Evolutionary conservation across 2,888 invertebrate species (phyloP).

Genomic region (Cepaea hortensis): DNA sequence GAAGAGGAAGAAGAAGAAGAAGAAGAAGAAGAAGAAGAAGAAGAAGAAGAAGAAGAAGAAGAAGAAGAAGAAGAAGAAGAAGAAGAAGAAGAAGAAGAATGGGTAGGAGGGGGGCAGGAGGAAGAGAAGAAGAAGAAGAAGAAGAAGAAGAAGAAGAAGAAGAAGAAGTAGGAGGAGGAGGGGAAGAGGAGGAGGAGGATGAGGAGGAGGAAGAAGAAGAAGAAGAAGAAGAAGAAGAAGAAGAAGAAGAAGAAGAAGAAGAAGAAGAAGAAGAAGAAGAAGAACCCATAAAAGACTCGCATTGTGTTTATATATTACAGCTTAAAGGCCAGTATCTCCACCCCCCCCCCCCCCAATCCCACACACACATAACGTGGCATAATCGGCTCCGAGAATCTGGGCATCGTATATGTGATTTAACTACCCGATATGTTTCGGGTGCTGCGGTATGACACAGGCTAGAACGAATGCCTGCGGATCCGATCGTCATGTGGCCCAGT

Average conservation of each 20-base stretch:
- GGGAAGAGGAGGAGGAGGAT: not conserved
- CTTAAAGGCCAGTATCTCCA: too few relatives aligned
- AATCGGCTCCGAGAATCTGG: too few relatives aligned
- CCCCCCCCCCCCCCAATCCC: too few relatives aligned
- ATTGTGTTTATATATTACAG: too few relatives aligned
- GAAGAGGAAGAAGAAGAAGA: not conserved
- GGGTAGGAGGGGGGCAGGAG: too few relatives aligned
- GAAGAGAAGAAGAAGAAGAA: not conserved
- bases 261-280: not conserved
- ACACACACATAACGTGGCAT: too few relatives aligned
- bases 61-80: constrained; percentile 17
- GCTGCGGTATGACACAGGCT: too few relatives aligned
- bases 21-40: constrained; percentile 7
- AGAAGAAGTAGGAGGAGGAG: not conserved
- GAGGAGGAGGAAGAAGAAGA: not conserved
- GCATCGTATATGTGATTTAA: too few relatives aligned
- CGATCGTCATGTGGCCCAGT: too few relatives aligned
- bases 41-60: constrained; percentile 10
- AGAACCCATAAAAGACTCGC: too few relatives aligned
- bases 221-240: constrained; percentile 6
- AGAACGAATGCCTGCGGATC: too few relatives aligned
- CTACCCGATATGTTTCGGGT: too few relatives aligned
- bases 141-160: constrained; percentile 18
- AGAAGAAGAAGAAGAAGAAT: not conserved
- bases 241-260: constrained; percentile 11